Conservation (phyloP, 2,797 vertebrate genomes). For the Chrysocyon brachyurus region DNA sequence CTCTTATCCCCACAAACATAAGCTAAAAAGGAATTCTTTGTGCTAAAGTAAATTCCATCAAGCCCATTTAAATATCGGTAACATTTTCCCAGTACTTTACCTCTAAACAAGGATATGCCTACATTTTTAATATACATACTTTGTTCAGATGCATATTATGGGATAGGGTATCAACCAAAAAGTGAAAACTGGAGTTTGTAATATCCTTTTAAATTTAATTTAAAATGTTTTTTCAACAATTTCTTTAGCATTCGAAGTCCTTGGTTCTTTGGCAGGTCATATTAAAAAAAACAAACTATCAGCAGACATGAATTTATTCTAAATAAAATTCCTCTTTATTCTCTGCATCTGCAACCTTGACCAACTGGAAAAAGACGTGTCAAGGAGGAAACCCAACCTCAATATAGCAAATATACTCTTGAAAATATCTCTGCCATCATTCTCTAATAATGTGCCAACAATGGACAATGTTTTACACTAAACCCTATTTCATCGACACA, state of each 20-base stretch:
- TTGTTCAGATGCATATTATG: constrained; percentile 44
- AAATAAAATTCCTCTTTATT: constrained; percentile 50
- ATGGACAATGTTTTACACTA: constrained; percentile 44
- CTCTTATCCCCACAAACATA: constrained; percentile 20
- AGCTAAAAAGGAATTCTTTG: constrained; percentile 49
- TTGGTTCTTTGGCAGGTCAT: constrained; percentile 74
- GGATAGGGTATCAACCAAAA: constrained; percentile 44
- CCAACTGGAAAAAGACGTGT: constrained; percentile 48
- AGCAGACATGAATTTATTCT: constrained; percentile 64
- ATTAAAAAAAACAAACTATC: constrained; percentile 50
- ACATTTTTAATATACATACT: constrained; percentile 51
- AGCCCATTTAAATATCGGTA: constrained; percentile 46
- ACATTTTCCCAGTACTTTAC: constrained; percentile 32
- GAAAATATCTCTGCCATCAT: constrained; percentile 40
- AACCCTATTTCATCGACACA: constrained; percentile 44
- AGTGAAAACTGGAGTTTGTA: constrained; percentile 47
- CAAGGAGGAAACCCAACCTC: constrained; percentile 62
- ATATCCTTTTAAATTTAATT: constrained; percentile 56
- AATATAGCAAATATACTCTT: constrained; percentile 28
- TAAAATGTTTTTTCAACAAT: constrained; percentile 42
- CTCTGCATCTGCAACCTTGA: constrained; percentile 41
- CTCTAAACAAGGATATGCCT: constrained; percentile 22
- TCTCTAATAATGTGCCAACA: constrained; percentile 52
- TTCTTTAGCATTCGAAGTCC: constrained; percentile 70
- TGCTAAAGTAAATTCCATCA: constrained; percentile 61